phyloP scores from a whole-genome alignment of 1,140 invertebrate species.

The Rhopalosiphum maidis region DNA sequence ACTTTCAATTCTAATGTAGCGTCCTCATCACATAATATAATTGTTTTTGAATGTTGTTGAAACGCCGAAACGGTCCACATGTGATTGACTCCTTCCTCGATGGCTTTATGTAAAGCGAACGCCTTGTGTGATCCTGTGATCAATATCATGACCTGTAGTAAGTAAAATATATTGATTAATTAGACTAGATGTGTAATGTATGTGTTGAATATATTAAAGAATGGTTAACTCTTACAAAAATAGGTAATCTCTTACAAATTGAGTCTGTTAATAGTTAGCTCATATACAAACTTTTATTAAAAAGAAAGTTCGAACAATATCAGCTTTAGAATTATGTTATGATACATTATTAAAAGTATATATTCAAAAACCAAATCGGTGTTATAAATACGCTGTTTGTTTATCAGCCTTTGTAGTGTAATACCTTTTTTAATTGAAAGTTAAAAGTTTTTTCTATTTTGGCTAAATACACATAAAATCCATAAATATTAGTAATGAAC shows the following conservation, averaged over 20 bases:
- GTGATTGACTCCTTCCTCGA: slow-evolving; percentile 97
- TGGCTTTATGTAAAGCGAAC: slow-evolving; percentile 94
- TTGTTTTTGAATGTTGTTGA: slow-evolving; percentile 89
- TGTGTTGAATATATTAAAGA: not conserved
- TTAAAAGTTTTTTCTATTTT: not conserved
- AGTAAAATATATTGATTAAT: not conserved
- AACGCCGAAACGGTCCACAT: slow-evolving; percentile 99
- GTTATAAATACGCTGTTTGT: no score
- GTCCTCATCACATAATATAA: slow-evolving; percentile 98
- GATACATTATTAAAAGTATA: no score
- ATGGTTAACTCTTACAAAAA: not conserved
- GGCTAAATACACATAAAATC: not conserved
- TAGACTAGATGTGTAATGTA: not conserved
- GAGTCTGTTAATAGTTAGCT: no score
- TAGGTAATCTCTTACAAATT: no score
- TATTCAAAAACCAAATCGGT: no score
- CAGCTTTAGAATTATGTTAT: no score
- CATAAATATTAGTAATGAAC: not conserved
- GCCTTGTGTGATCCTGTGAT: slow-evolving; percentile 98
- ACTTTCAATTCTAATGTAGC: slow-evolving; percentile 95
- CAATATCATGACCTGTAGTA: slow-evolving; percentile 74
- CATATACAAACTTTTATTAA: not conserved
- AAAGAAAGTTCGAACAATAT: not conserved
- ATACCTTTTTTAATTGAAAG: not conserved
- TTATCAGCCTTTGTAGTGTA: no score